A percentile compares a stretch with the other conserved stretches of the same genome.
phyloP scores from a whole-genome alignment of 2,113 vertebrate genomes.

The Neomonachus schauinslandi region DNA sequence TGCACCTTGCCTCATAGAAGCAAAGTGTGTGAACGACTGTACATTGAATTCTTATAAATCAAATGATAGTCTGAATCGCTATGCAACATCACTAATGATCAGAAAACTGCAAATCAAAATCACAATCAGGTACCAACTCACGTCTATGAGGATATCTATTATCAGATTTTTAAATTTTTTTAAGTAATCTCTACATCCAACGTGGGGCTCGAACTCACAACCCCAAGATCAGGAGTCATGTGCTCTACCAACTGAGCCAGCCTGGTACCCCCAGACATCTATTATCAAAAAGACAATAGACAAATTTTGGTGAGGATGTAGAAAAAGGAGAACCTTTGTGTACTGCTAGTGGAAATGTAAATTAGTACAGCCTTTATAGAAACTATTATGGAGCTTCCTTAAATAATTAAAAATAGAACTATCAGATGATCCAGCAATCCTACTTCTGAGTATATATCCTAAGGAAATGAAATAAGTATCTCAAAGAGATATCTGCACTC shows the following conservation, averaged over 20 bases:
- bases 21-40: background rate
- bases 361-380: background rate
- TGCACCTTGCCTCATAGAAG: background rate
- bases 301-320: background rate
- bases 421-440: background rate
- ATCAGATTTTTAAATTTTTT: background rate
- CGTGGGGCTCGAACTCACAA: background rate
- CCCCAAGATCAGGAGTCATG: background rate
- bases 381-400: background rate
- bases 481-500: background rate
- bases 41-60: background rate
- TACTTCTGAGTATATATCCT: background rate
- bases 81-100: background rate
- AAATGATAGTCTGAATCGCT: background rate
- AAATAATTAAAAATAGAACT: background rate
- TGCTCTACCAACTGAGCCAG: background rate
- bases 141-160: background rate
- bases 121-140: background rate
- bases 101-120: background rate
- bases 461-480: background rate
- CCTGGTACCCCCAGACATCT: background rate
- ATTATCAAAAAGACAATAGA: background rate
- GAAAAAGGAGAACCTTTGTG: no score
- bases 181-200: background rate
- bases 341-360: background rate